Percentiles rank a stretch among this genome's conserved stretches.
phyloP scores from a whole-genome alignment of 2,888 invertebrate species.

The Trachelus troglodyta region DNA sequence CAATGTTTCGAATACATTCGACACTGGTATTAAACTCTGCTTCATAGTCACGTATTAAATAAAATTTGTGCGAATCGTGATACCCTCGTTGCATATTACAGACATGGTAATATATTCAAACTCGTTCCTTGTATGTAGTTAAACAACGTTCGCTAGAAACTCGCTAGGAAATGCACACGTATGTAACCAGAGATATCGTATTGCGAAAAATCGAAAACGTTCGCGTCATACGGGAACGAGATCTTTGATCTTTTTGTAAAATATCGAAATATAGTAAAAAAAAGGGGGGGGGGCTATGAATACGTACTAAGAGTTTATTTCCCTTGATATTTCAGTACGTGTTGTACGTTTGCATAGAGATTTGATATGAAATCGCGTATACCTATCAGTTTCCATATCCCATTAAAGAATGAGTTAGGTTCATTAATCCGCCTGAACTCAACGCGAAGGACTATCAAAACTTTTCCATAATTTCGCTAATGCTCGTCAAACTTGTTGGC shows the following conservation, averaged over 20 bases:
- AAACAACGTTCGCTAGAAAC: not conserved
- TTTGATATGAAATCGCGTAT: not conserved
- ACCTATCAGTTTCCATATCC: not conserved
- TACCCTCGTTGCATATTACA: not conserved
- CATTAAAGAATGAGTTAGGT: not conserved
- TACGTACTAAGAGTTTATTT: not conserved
- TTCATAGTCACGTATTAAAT: not conserved
- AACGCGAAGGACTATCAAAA: slow-evolving; percentile 34
- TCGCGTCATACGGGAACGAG: not conserved
- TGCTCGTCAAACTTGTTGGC: not conserved
- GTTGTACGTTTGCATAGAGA: not conserved
- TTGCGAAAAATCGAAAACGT: not conserved
- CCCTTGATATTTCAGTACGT: not conserved
- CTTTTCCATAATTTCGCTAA: slow-evolving; percentile 38
- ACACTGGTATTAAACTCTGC: not conserved
- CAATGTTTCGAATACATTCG: not conserved
- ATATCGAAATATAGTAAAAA: not conserved
- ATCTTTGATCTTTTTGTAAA: not conserved
- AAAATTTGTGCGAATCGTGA: not conserved
- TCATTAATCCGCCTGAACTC: slow-evolving; percentile 26
- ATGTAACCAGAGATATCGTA: not conserved
- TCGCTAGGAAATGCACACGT: not conserved
- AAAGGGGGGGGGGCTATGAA: not conserved
- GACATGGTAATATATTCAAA: not conserved
- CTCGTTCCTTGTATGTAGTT: not conserved